Percentiles rank a stretch among this genome's conserved stretches.
These are phyloP conservation scores for Lagodon rhomboides DNA, from an alignment of 2,797 vertebrate species.

Conservation along the genomic window DNA sequence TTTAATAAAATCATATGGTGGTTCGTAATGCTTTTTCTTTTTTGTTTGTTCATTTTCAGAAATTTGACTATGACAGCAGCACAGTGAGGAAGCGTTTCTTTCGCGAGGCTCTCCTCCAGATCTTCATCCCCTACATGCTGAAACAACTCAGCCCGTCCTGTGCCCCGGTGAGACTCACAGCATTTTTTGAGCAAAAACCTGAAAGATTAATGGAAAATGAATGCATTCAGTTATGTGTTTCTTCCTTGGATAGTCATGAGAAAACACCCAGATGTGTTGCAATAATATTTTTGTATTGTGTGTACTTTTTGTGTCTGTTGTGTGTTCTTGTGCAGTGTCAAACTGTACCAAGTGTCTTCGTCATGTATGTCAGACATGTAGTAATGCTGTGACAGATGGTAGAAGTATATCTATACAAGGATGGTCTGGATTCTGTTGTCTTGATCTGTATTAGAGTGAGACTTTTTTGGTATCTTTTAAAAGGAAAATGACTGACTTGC, in stretches of 20 bases:
- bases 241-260: background rate
- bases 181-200: background rate
- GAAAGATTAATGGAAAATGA: background rate
- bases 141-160: constrained; percentile 93
- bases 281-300: background rate
- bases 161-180: constrained; percentile 84
- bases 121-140: constrained; percentile 96
- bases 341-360: too few species aligned
- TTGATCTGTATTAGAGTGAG: too few species aligned
- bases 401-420: background rate
- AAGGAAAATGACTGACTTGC: background rate
- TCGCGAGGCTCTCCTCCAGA: constrained; percentile 96
- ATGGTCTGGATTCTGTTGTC: background rate
- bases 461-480: background rate
- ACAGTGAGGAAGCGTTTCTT: constrained; percentile 96
- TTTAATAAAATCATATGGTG: background rate
- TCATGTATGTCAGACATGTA: background rate
- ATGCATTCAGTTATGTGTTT: background rate
- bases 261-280: background rate
- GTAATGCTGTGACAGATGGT: background rate
- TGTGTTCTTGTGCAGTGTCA: background rate
- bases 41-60: constrained; percentile 79
- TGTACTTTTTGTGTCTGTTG: background rate
- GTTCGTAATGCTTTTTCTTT: background rate
- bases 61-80: constrained; percentile 98